These are phyloP conservation scores for Epinephelus malabaricus DNA, from an alignment of 2,797 vertebrate genomes.

Conservation along the genomic window DNA sequence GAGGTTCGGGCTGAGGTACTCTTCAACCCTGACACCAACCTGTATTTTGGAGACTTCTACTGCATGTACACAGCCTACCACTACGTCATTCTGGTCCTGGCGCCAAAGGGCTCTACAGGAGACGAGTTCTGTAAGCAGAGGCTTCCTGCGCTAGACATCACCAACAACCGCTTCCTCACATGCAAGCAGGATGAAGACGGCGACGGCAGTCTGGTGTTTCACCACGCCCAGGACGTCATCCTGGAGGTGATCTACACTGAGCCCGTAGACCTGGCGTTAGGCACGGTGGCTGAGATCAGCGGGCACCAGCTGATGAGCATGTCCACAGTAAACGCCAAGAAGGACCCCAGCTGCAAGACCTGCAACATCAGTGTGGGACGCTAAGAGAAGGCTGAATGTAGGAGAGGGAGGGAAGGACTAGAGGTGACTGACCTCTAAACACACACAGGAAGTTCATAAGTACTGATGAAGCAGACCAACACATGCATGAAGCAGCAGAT, in stretches of 20 bases:
- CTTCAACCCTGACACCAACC: conserved; percentile 94
- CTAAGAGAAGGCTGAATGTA: conserved; percentile 68
- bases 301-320: conserved; percentile 99
- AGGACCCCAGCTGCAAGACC: conserved; percentile 99
- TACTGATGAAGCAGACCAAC: conserved; percentile 71
- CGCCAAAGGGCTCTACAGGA: conserved; percentile 93
- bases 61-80: conserved; percentile 99
- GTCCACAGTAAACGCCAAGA: conserved; percentile 98
- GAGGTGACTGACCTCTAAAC: conserved; percentile 54
- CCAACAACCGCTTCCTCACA: conserved; percentile 96
- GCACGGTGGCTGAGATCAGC: conserved; percentile 96
- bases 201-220: conserved; percentile 87
- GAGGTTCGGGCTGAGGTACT: conserved; percentile 91
- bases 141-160: conserved; percentile 94
- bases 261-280: conserved; percentile 92
- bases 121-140: conserved; percentile 98
- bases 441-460: conserved; percentile 61
- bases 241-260: conserved; percentile 99
- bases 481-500: conserved; percentile 79
- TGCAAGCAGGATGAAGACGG: conserved; percentile 89
- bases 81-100: conserved; percentile 97
- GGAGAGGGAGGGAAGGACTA: conserved; percentile 37
- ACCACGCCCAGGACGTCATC: conserved; percentile 98
- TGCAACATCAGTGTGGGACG: conserved; percentile 99
- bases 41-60: conserved; percentile 99